A percentile compares a stretch with the other conserved stretches of the same genome.
Evolutionary conservation across 1,140 invertebrate genomes (phyloP).

Genomic region (Papilio machaon): DNA sequence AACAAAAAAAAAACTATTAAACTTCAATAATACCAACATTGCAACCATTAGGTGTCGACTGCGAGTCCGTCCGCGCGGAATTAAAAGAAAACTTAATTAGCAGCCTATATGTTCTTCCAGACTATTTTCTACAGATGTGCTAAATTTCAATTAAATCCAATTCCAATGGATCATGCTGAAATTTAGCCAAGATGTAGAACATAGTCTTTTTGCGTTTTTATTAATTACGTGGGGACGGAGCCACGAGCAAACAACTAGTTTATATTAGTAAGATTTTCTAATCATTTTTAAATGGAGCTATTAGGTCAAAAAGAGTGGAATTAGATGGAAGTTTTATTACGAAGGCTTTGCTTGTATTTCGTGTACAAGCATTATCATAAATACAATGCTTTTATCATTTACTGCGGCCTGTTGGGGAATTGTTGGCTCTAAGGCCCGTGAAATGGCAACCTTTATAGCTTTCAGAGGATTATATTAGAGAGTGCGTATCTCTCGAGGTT

Average conservation of each 20-base stretch:
- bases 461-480: conserved; percentile 30
- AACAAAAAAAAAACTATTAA: neutral
- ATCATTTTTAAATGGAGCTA: neutral
- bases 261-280: neutral
- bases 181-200: too few species aligned
- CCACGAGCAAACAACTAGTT: too few species aligned
- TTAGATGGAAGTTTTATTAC: neutral
- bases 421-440: conserved; percentile 7
- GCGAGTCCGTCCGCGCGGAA: too few species aligned
- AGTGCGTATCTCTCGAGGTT: conserved; percentile 3
- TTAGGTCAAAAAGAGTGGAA: neutral
- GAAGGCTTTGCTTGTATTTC: conserved; percentile 6
- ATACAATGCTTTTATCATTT: conserved; percentile 28
- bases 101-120: too few species aligned
- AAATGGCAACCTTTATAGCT: conserved; percentile 34
- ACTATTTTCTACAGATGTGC: too few species aligned
- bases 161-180: too few species aligned
- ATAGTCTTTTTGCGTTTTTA: too few species aligned
- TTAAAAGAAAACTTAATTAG: too few species aligned
- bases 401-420: conserved; percentile 21
- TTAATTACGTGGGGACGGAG: too few species aligned
- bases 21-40: neutral
- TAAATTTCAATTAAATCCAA: too few species aligned
- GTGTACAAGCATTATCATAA: conserved; percentile 23
- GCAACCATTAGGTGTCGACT: neutral